A percentile compares a stretch with the other conserved stretches of the same genome.
phyloP scores from a whole-genome alignment of 2,797 vertebrate species.

The Tokudaia tokunoshimensis region DNA sequence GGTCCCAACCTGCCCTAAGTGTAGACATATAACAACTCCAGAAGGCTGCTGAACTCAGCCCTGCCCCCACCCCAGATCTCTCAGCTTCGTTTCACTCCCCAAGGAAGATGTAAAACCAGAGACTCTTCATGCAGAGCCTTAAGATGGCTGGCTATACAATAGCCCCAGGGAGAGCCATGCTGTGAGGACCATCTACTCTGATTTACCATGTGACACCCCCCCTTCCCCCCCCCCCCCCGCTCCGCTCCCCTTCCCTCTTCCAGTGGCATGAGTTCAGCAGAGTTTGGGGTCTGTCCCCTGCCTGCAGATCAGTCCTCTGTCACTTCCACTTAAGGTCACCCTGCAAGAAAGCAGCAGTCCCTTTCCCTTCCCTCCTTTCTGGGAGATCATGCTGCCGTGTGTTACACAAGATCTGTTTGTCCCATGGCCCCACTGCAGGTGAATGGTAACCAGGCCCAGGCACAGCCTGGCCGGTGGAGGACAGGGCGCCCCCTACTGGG shows the following conservation, averaged over 20 bases:
- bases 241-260: neutral
- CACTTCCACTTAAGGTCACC: neutral
- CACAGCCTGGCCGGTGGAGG: neutral
- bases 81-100: neutral
- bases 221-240: neutral
- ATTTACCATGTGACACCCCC: neutral
- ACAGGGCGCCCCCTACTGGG: neutral
- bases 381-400: neutral
- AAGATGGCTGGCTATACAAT: too few relatives aligned
- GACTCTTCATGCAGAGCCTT: neutral
- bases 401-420: neutral
- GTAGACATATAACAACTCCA: neutral
- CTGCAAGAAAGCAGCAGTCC: neutral
- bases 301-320: neutral
- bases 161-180: neutral
- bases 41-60: neutral
- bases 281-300: neutral
- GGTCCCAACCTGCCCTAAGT: neutral
- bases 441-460: neutral
- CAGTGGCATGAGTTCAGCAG: neutral
- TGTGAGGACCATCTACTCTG: neutral
- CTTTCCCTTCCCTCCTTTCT: neutral
- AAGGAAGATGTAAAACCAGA: neutral
- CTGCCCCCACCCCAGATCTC: neutral
- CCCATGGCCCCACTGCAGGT: neutral